phyloP scores from a whole-genome alignment of 2,888 invertebrate genomes.

The Monochamus alternatus region DNA sequence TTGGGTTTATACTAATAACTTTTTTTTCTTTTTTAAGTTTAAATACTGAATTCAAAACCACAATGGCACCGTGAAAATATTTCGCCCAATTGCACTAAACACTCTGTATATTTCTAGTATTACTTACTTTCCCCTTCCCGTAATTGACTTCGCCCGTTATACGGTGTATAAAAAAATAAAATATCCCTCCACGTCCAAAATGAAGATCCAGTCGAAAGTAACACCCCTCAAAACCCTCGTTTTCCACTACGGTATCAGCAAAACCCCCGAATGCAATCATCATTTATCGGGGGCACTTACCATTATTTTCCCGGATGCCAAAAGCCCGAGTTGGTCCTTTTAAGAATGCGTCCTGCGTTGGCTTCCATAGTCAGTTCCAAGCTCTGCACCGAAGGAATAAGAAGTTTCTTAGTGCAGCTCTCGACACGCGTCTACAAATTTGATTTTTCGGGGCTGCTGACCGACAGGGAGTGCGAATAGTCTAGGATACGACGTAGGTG shows the following conservation, averaged over 20 bases:
- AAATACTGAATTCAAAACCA: too few relatives aligned
- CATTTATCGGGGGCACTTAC: conserved; percentile 11
- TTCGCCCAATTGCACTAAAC: too few relatives aligned
- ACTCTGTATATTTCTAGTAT: too few relatives aligned
- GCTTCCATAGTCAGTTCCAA: conserved; percentile 27
- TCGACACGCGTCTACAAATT: conserved; percentile 26
- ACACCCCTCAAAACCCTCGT: background rate
- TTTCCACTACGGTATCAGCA: background rate
- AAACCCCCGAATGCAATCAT: conserved; percentile 14
- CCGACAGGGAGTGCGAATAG: background rate
- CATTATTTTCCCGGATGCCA: conserved; percentile 31
- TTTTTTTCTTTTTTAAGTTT: too few relatives aligned
- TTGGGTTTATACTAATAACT: too few relatives aligned
- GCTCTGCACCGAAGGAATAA: conserved; percentile 30
- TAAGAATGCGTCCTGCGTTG: conserved; percentile 38
- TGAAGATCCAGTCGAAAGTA: background rate
- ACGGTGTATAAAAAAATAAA: too few relatives aligned
- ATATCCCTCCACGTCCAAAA: too few relatives aligned
- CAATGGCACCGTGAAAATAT: too few relatives aligned
- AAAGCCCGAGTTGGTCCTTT: conserved; percentile 34
- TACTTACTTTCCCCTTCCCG: too few relatives aligned
- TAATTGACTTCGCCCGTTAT: too few relatives aligned
- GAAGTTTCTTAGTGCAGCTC: conserved; percentile 24
- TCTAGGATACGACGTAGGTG: background rate
- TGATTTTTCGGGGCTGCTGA: conserved; percentile 17